phyloP scores from a whole-genome alignment of 2,797 vertebrate genomes.

The Scomberomorus guttatus region DNA sequence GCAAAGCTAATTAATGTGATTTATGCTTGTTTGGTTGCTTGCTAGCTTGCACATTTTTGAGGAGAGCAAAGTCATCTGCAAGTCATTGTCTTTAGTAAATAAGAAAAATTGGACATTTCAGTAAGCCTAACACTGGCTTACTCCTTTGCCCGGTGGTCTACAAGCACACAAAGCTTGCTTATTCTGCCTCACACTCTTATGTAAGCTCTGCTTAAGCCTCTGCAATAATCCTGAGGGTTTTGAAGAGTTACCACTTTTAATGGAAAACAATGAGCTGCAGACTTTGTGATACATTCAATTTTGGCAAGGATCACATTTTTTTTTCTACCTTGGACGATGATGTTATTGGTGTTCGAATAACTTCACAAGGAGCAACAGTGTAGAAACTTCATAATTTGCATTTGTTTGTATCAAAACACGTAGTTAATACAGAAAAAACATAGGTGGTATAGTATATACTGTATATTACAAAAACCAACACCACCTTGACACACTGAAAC shows the following conservation, averaged over 20 bases:
- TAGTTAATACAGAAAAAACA: background rate
- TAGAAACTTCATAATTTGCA: constrained; percentile 14
- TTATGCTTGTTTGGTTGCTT: constrained; percentile 81
- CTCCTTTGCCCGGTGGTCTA: constrained; percentile 69
- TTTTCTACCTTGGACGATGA: constrained; percentile 20
- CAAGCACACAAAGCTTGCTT: constrained; percentile 48
- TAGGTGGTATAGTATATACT: background rate
- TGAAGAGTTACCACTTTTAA: constrained; percentile 60
- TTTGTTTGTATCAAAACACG: constrained; percentile 3
- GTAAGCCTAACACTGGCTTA: constrained; percentile 60
- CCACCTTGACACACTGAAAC: background rate
- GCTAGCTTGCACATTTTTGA: constrained; percentile 83
- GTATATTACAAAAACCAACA: background rate
- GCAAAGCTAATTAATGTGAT: constrained; percentile 83
- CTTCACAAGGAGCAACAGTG: constrained; percentile 11
- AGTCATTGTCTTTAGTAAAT: constrained; percentile 83
- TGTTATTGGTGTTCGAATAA: constrained; percentile 27
- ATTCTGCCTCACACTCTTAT: constrained; percentile 63
- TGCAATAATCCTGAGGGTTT: constrained; percentile 54
- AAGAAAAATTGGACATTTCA: constrained; percentile 74
- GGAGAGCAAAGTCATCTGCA: constrained; percentile 81
- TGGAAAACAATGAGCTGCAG: constrained; percentile 61
- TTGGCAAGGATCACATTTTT: constrained; percentile 39
- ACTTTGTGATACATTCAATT: constrained; percentile 60
- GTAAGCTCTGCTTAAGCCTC: constrained; percentile 64